Base-by-base conservation (phyloP, 2,797 vertebrate species). In the Trichosurus vulpecula region DNA sequence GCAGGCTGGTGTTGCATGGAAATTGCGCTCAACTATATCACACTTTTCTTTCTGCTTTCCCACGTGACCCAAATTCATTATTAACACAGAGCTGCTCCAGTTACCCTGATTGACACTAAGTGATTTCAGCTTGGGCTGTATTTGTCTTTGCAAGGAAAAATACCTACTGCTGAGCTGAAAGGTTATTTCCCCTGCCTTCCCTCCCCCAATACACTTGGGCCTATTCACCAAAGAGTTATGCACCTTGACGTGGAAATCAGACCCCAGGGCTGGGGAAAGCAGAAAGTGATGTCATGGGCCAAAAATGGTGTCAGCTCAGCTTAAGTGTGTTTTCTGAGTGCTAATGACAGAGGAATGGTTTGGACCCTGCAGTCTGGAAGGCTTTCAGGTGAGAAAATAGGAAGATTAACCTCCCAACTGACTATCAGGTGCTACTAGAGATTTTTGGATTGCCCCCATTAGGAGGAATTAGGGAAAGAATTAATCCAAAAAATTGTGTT, bases 101-200 rank as follows among this genome's bases (percentile, higher is more conserved):
- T 99, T 99, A 98, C 98, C 98, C 95, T 99, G 98, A 97, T 97
- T 98, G 97, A 96, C 98, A 97, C 96, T 98, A 98, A 97, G 97
- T 98, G 98, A 98, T 98, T 98, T 98, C 98, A 97, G 98, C 97
- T 97, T 74, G 95, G 97, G 98, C 97, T 98, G 96, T 99, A 99
- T 99, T 99, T 99, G 98, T 99, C 99, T 99, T 98, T 97, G 87
- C 97, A 98, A 98, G 96, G 98, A 99, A 99, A n/a, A 99, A 98
- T 98, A 98, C 98, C 98, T 95, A 95, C 94, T 0, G 0, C 25
- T 10, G 98, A 97, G 98, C 97, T 98, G 98, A 98, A 99, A 99
- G 99, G 99, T 99, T 99, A 99, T 96, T 98, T 98, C 96, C 95
- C 95, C 6, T 81, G 66, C n/a, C 66, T 66, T 66, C 66, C 66